Evolutionary conservation across 2,888 invertebrate species (phyloP).

Genomic region (Allophyes oxyacanthae): DNA sequence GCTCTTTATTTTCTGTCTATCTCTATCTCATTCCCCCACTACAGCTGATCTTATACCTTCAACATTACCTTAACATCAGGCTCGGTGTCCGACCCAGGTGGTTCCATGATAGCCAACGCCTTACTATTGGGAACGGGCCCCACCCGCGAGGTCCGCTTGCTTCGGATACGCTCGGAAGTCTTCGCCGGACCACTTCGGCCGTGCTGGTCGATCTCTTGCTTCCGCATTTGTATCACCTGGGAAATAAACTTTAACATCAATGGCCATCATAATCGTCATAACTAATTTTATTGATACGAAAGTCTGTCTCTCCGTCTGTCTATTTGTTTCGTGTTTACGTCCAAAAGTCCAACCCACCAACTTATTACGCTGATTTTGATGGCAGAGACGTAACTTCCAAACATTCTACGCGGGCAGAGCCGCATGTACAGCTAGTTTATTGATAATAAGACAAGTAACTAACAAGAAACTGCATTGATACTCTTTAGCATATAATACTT

Average conservation of each 20-base stretch:
- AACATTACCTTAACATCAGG: conserved; percentile 78
- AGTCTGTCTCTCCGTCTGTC: too few species aligned
- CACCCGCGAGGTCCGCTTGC: conserved; percentile 84
- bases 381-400: too few species aligned
- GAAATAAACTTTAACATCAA: conserved; percentile 40
- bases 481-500: too few species aligned
- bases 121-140: conserved; percentile 79
- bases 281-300: background rate
- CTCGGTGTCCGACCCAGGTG: conserved; percentile 90
- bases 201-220: conserved; percentile 92
- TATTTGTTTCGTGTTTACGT: too few species aligned
- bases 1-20: too few species aligned
- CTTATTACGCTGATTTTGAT: too few species aligned
- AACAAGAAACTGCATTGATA: too few species aligned
- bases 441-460: too few species aligned
- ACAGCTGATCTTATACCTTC: background rate
- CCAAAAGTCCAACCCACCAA: too few species aligned
- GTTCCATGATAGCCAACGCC: conserved; percentile 89
- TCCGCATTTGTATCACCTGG: conserved; percentile 91
- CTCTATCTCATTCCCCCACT: too few species aligned
- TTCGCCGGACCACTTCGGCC: conserved; percentile 90
- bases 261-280: conserved; percentile 21
- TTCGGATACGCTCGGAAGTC: conserved; percentile 92
- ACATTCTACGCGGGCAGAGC: too few species aligned
- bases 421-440: too few species aligned